A percentile compares a stretch with the other conserved stretches of the same genome.
phyloP scores from a whole-genome alignment of 2,113 vertebrate genomes.

The Ctenodactylus gundi region DNA sequence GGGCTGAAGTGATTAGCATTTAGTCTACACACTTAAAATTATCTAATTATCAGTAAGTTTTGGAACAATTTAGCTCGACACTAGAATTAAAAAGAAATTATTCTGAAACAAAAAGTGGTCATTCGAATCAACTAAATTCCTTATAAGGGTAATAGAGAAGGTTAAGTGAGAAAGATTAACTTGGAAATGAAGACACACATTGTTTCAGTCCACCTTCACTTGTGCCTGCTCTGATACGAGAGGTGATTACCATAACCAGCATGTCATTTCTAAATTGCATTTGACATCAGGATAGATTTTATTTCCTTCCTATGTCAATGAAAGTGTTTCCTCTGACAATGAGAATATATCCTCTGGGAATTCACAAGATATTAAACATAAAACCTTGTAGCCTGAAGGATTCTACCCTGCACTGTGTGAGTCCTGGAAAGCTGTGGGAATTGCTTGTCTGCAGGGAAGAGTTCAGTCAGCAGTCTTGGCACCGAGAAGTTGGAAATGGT shows the following conservation, averaged over 20 bases:
- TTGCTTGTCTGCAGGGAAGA: neutral
- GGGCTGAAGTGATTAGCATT: neutral
- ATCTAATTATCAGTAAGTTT: neutral
- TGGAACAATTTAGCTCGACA: neutral
- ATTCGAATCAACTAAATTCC: neutral
- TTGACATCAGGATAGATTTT: conserved; percentile 33
- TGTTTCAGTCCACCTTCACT: neutral
- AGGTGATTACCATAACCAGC: neutral
- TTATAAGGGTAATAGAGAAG: neutral
- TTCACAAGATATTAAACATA: conserved; percentile 22
- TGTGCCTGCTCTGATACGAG: neutral
- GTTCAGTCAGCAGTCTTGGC: neutral
- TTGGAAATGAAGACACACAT: neutral
- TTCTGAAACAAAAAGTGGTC: neutral
- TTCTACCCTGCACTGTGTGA: too few species aligned
- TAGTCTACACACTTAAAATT: neutral
- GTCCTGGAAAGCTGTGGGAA: neutral
- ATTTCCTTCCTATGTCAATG: neutral
- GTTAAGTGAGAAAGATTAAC: neutral
- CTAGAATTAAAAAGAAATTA: neutral
- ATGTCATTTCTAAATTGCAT: conserved; percentile 23
- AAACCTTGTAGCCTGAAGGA: neutral
- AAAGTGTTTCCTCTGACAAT: conserved; percentile 13
- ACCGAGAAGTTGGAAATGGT: neutral
- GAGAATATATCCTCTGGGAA: conserved; percentile 24